Evolutionary conservation across 2,888 invertebrate species (phyloP).

Genomic region (Cantharis rustica): DNA sequence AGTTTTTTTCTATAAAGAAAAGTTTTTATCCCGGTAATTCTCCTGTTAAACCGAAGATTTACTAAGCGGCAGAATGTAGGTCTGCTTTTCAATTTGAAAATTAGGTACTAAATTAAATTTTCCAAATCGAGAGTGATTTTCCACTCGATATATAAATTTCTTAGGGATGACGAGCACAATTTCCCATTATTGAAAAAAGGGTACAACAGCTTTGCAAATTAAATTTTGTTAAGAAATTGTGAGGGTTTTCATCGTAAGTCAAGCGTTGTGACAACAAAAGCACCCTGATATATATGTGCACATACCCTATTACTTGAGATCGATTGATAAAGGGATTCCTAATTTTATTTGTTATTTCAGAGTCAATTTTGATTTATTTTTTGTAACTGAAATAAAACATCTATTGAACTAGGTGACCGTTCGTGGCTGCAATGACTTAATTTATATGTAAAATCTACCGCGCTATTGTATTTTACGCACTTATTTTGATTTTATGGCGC

Average conservation of each 20-base stretch:
- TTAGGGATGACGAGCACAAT: background rate
- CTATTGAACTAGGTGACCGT: background rate
- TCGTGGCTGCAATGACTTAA: background rate
- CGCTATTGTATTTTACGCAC: background rate
- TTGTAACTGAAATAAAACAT: background rate
- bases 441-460: background rate
- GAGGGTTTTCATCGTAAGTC: background rate
- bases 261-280: background rate
- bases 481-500: background rate
- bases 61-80: background rate
- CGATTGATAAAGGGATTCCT: background rate
- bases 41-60: background rate
- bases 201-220: background rate
- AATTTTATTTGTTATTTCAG: background rate
- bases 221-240: background rate
- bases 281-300: constrained; percentile 1
- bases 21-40: background rate
- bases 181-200: background rate
- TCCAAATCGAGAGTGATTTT: background rate
- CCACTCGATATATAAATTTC: background rate
- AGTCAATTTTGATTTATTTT: background rate
- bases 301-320: background rate
- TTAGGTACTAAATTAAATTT: background rate
- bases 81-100: background rate
- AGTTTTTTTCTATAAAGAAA: background rate